A percentile compares a stretch with the other conserved stretches of the same genome.
Evolutionary conservation across 1,140 invertebrate species (phyloP).

Genomic region (Heliothis subflexa): DNA sequence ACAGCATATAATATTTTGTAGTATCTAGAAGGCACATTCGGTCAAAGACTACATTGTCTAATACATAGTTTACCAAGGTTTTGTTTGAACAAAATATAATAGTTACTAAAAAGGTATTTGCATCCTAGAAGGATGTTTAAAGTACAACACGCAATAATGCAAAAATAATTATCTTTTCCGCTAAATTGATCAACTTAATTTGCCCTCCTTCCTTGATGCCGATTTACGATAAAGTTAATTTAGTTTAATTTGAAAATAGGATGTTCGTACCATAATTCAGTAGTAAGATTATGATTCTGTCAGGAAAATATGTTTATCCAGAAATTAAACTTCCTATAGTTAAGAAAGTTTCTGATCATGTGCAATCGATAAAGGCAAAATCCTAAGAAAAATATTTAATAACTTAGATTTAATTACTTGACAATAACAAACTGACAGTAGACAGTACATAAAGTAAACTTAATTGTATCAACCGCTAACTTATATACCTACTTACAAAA

Average conservation of each 20-base stretch:
- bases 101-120: neutral
- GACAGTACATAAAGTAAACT: neutral
- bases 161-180: neutral
- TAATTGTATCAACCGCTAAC: neutral
- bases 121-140: constrained; percentile 8
- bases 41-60: neutral
- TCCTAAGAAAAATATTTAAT: no score
- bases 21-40: neutral
- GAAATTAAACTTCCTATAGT: no score
- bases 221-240: no score
- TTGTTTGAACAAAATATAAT: neutral
- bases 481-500: constrained; percentile 12
- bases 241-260: no score
- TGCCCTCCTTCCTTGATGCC: neutral
- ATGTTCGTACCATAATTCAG: no score
- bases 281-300: no score
- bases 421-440: neutral
- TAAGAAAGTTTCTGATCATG: no score
- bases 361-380: no score
- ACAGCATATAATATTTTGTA: no score
- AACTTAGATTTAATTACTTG: neutral
- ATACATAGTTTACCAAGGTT: neutral
- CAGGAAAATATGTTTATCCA: no score
- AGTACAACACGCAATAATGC: neutral
- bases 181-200: neutral